These are phyloP conservation scores for Amblyornis subalaris DNA, from an alignment of 2,113 vertebrate species.

Conservation along the genomic window DNA sequence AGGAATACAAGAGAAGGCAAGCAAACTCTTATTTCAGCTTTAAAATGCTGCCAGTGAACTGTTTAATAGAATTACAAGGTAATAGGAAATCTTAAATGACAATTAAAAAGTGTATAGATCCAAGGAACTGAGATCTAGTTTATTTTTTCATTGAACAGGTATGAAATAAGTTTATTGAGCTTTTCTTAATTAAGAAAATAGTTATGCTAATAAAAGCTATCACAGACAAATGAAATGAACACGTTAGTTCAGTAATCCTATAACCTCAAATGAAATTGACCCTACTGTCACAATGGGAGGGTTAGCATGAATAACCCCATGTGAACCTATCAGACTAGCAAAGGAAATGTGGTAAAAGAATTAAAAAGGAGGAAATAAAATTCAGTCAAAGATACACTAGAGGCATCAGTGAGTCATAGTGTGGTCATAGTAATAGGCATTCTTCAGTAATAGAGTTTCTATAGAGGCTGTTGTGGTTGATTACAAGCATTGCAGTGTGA, in stretches of 20 bases:
- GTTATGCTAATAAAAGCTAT: background rate
- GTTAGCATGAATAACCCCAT: background rate
- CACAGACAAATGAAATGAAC: background rate
- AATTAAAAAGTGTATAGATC: background rate
- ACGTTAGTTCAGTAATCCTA: background rate
- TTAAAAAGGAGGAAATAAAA: background rate
- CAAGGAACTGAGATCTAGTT: background rate
- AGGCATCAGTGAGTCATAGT: background rate
- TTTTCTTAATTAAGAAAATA: background rate
- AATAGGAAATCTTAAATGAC: background rate
- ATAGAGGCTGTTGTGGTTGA: background rate
- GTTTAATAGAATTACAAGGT: background rate
- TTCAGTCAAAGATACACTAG: background rate
- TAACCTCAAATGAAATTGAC: background rate
- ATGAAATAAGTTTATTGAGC: background rate
- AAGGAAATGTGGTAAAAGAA: background rate
- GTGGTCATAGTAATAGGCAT: background rate
- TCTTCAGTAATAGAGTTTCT: background rate
- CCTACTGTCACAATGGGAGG: background rate
- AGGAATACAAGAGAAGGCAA: background rate
- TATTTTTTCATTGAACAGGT: background rate
- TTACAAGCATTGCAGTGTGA: background rate
- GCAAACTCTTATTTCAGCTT: background rate
- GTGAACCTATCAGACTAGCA: background rate
- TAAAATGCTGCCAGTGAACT: background rate